A percentile compares a stretch with the other conserved stretches of the same genome.
These are phyloP conservation scores for Megaceryle torquata DNA, from an alignment of 2,113 vertebrate species.

Conservation along the genomic window DNA sequence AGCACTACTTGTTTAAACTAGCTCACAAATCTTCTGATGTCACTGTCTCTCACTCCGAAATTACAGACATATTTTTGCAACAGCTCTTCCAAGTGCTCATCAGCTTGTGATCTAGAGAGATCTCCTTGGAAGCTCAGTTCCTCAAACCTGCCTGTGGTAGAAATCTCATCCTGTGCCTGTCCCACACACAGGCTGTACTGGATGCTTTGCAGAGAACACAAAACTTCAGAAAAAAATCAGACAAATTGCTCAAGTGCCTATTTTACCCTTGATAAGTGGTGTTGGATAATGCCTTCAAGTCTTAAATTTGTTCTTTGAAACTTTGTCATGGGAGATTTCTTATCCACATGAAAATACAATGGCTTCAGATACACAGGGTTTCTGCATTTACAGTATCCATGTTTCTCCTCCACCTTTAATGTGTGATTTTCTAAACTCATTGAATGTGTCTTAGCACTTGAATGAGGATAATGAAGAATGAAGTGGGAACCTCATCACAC, in stretches of 20 bases:
- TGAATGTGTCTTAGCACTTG: not conserved
- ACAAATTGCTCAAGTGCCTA: not conserved
- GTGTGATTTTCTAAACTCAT: not conserved
- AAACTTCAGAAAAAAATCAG: not conserved
- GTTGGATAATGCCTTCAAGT: not conserved
- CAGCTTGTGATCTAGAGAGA: not conserved
- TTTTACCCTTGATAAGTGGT: not conserved
- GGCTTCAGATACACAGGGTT: not conserved
- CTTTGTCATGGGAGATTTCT: not conserved
- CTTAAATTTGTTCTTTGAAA: not conserved
- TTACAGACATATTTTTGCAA: not conserved
- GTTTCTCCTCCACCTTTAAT: not conserved
- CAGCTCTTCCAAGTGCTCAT: not conserved
- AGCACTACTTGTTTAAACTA: not conserved
- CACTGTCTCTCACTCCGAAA: not conserved
- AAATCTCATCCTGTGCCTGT: not conserved
- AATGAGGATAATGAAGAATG: not conserved
- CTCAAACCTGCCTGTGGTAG: not conserved
- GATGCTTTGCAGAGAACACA: not conserved
- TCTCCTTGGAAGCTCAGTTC: not conserved
- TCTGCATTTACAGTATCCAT: not conserved
- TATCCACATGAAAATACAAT: fast-evolving
- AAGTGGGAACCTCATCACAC: not conserved
- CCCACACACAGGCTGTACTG: not conserved
- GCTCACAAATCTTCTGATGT: not conserved